phyloP scores from a whole-genome alignment of 2,797 vertebrate species.

The Notoglanidium macrostoma region DNA sequence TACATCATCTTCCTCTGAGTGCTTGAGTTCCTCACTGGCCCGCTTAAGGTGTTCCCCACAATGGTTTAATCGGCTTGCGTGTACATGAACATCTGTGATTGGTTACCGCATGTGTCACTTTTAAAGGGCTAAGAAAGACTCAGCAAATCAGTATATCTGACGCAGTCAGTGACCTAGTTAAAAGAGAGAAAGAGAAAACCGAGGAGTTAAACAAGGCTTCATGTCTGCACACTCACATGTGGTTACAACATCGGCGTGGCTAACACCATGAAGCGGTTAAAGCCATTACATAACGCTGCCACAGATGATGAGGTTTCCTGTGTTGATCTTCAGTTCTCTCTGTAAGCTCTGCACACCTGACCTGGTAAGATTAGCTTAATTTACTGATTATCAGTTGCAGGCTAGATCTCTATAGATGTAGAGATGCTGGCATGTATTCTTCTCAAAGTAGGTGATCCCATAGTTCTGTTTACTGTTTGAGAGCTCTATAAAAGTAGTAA shows the following conservation, averaged over 20 bases:
- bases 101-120: slow-evolving; percentile 41
- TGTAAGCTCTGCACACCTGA: neutral
- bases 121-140: neutral
- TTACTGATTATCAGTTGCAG: neutral
- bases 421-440: neutral
- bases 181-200: neutral
- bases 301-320: slow-evolving; percentile 10
- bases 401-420: neutral
- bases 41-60: slow-evolving; percentile 17
- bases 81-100: slow-evolving; percentile 35
- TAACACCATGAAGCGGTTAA: slow-evolving; percentile 18
- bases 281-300: neutral
- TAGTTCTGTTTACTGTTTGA: neutral
- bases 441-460: neutral
- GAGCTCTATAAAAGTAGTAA: neutral
- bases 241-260: neutral
- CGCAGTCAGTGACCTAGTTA: slow-evolving; percentile 52
- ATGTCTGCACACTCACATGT: neutral
- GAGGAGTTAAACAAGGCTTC: neutral
- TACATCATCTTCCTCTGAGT: neutral
- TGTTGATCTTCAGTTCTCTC: neutral
- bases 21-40: neutral
- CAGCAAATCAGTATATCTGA: slow-evolving; percentile 1
- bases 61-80: slow-evolving; percentile 32
- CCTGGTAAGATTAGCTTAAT: neutral